Conservation (phyloP, 2,888 invertebrate genomes). For the Harpagoxenus sublaevis region DNA sequence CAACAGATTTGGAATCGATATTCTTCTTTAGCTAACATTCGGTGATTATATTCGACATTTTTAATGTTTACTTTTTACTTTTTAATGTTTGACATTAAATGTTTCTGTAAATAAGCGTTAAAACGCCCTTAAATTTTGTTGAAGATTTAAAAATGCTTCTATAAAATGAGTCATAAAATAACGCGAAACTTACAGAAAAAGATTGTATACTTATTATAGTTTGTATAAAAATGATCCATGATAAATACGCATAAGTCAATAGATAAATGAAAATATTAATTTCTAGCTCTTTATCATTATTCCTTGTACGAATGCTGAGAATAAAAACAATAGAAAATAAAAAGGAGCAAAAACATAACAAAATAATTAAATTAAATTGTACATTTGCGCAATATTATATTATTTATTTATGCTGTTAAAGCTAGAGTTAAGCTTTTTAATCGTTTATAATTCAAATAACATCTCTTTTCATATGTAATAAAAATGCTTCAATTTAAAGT, state of each 20-base stretch:
- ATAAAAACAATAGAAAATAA: neutral
- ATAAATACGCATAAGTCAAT: neutral
- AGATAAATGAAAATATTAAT: neutral
- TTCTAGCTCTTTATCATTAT: neutral
- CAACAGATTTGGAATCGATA: neutral
- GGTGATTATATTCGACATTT: neutral
- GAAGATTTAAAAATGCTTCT: neutral
- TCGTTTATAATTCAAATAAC: neutral
- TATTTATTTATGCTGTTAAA: neutral
- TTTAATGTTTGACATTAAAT: neutral
- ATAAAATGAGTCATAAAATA: neutral
- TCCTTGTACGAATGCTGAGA: neutral
- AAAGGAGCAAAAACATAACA: neutral
- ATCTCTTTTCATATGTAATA: neutral
- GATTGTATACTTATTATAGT: neutral
- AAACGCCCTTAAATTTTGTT: neutral
- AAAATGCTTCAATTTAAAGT: neutral
- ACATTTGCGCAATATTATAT: neutral
- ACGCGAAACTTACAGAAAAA: neutral
- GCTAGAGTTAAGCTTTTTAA: neutral
- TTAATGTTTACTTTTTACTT: neutral
- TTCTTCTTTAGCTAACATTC: neutral
- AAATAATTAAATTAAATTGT: neutral
- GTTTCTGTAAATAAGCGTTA: neutral
- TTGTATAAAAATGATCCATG: neutral